Evolutionary conservation across 2,113 vertebrate species (phyloP), one percentile per base, ranked within the genome.

Genomic region (Ellobius talpinus): DNA sequence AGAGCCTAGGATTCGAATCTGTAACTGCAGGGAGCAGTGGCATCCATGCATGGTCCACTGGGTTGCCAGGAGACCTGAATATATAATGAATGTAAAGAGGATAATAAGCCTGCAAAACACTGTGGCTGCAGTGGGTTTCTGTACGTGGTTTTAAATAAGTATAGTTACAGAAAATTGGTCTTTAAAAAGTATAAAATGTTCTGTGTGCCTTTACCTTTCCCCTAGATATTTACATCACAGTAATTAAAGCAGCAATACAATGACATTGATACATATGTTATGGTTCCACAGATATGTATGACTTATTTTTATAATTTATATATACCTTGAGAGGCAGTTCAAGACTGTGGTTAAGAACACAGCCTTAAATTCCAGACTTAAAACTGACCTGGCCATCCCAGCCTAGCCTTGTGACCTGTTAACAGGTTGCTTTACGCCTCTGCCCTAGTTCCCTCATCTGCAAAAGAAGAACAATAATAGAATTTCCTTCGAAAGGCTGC

Each of bases 391-490:
- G 45, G 31, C 36, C 72, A 91, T 82, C 39, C 33, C 24, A 39
- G 26, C 81, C 45, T 45, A 29, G 86, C 94, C 89, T 86, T 92
- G 90, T 74, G 96, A 87, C 58, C 47, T 50, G 58, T 88, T 58
- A 72, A 7, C 33, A 90, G 39, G 33, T 81, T 81, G 79, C 68
- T 29, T 72, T 86, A 87, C 87, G 12, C 0, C 76, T 96, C 96
- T 92, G 96, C 70, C n/a, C 10, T 29, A 70, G 78, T 65, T 79
- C n/a, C n/a, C 92, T 97, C 91, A 87, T 93, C 96, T 91, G 5
- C 73, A 36, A 77, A 93, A 87, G 55, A 65, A 42, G 61, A 86
- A 63, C 29, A 91, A 42, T 33, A 63, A 21, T 1, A 86, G 70
- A 21, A 31, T 61, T 94, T 79, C 70, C 90, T 55, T 58, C n/a